A percentile compares a stretch with the other conserved stretches of the same genome.
Evolutionary conservation across 2,888 invertebrate species (phyloP).

Genomic region (Eugnorisma glareosa): DNA sequence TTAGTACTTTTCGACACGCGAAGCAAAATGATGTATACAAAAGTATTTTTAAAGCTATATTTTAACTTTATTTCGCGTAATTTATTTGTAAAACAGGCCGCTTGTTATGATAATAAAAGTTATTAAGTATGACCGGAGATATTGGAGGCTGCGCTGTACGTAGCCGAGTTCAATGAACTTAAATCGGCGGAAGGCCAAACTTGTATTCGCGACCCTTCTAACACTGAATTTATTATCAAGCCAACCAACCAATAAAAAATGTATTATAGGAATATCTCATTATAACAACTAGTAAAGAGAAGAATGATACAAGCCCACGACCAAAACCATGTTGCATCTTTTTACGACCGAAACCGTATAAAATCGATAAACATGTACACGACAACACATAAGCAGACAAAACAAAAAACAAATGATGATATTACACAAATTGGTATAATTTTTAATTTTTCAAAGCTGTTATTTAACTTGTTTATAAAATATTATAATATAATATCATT

Average conservation of each 20-base stretch:
- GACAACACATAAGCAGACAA: no score
- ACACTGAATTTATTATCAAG: background rate
- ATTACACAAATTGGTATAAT: background rate
- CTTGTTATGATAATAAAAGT: background rate
- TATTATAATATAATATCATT: no score
- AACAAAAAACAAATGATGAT: no score
- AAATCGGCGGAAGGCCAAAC: slow-evolving; percentile 23
- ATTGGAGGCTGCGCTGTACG: background rate
- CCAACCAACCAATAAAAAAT: background rate
- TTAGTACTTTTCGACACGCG: background rate
- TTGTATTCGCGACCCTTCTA: slow-evolving; percentile 17
- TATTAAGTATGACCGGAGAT: background rate
- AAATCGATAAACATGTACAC: no score
- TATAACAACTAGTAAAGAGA: no score
- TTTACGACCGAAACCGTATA: background rate
- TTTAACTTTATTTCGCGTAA: background rate
- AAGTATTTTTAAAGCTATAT: background rate
- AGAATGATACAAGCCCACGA: background rate
- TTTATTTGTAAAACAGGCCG: background rate
- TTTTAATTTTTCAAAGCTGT: background rate
- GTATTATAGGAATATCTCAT: no score
- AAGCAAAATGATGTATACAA: background rate
- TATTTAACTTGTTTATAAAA: no score
- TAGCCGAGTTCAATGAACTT: slow-evolving; percentile 21
- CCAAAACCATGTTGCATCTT: background rate